Conservation (phyloP, 64 coral and sea anemone genomes). For the Pachyseris speciosa region DNA sequence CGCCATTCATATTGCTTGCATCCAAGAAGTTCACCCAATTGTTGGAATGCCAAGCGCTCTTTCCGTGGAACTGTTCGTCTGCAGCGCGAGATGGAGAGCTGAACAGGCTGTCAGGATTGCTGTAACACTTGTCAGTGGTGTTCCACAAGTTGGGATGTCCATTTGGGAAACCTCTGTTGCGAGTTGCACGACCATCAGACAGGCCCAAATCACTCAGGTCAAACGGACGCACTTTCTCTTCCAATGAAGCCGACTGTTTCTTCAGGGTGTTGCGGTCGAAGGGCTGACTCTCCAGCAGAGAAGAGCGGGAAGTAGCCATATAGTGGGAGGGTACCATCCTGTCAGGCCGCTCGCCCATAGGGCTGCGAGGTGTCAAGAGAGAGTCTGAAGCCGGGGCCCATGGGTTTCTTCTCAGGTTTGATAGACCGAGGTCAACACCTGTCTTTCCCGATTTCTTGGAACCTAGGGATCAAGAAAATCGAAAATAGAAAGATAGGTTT, state of each 20-base stretch:
- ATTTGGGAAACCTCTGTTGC: slow-evolving; percentile 38
- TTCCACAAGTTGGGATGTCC: slow-evolving; percentile 10
- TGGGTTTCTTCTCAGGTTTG: slow-evolving; percentile 58
- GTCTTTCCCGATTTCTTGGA: slow-evolving; percentile 37
- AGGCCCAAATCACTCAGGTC: slow-evolving; percentile 52
- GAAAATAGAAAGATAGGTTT: background rate
- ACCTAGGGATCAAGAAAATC: background rate
- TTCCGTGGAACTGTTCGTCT: slow-evolving; percentile 64
- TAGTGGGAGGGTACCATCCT: background rate
- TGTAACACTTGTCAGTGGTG: slow-evolving; percentile 30
- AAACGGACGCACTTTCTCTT: slow-evolving; percentile 26
- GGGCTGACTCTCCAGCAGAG: slow-evolving; percentile 42
- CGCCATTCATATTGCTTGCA: slow-evolving; percentile 33
- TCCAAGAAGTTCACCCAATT: slow-evolving; percentile 97
- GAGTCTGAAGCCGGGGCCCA: slow-evolving; percentile 76
- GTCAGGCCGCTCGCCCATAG: slow-evolving; percentile 20
- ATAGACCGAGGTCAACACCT: slow-evolving; percentile 34
- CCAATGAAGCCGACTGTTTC: slow-evolving; percentile 9
- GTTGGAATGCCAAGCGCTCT: slow-evolving; percentile 49
- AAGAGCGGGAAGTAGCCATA: slow-evolving; percentile 16
- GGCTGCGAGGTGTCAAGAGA: slow-evolving; percentile 1
- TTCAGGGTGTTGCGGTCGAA: slow-evolving; percentile 22
- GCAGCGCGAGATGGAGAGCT: slow-evolving; percentile 50
- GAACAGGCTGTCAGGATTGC: slow-evolving; percentile 82
- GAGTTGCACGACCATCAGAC: slow-evolving; percentile 30